Base-by-base conservation (phyloP, 2,797 vertebrate genomes). In the Tarsius wallacei region DNA sequence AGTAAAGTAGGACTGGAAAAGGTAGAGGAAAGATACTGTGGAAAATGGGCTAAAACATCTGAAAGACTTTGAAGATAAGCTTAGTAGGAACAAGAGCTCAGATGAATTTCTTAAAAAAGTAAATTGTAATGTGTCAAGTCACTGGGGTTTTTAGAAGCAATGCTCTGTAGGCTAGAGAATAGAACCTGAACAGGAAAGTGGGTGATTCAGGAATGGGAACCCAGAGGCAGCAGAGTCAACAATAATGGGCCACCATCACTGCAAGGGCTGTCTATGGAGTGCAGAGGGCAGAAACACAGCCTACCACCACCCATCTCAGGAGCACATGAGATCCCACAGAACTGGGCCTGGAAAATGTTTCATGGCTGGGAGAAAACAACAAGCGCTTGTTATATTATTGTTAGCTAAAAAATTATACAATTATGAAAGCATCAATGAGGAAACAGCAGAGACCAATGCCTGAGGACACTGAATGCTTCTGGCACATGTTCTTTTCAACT, bases 401-500 rank as follows among this genome's bases (percentile, higher is more conserved):
- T 59, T 66, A 96, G 63, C 57, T 93, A 70, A 91, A 91, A 95
- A 81, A 59, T 76, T 59, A 94, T 22, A 91, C 24, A 90, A 80
- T 91, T 95, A 89, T 76, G 49, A 87, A 63, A 93, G 64, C 80
- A 80, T 78, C 87, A 61, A 66, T 28, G 31, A 94, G 68, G 70
- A 85, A 96, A 87, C 47, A 33, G 71, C 49, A 93, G 63, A 90
- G 93, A 81, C 84, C 55, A 70, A 83, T 57, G 77, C 66, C 93
- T 63, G 59, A 96, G 93, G 93, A 88, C 70, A 91, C 10, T 9
- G 70, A 78, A 36, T 33, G 87, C n/a, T 86, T 88, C 90, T 61
- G 94, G 87, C 31, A 91, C 61, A n/a, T 70, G 93, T 76, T 96
- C 71, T 88, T 97, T 93, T 64, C 55, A 63, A 55, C 31, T 76